A percentile compares a stretch with the other conserved stretches of the same genome.
Evolutionary conservation across 2,797 vertebrate species (phyloP).

Genomic region (Diplodus puntazzo): DNA sequence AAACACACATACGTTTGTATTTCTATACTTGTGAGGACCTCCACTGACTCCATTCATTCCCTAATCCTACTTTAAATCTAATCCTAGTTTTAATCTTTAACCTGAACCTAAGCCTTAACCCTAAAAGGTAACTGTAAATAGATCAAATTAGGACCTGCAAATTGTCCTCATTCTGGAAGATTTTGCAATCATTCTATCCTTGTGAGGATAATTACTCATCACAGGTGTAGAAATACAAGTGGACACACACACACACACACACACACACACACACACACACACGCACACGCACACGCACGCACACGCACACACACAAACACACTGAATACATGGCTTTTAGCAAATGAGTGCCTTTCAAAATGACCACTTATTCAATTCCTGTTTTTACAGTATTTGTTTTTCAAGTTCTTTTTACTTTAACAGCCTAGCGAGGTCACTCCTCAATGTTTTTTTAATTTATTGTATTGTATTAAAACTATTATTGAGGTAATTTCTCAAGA

Average conservation of each 20-base stretch:
- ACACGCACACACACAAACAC: slow-evolving; percentile 54
- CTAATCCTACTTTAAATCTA: slow-evolving; percentile 31
- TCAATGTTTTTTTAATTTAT: slow-evolving; percentile 70
- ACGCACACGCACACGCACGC: slow-evolving; percentile 52
- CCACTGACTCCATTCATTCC: slow-evolving; percentile 46
- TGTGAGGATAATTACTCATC: slow-evolving; percentile 51
- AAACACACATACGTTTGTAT: slow-evolving; percentile 59
- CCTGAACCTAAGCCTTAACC: slow-evolving; percentile 67
- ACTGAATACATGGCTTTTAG: slow-evolving; percentile 88
- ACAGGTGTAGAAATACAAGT: slow-evolving; percentile 69
- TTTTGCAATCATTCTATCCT: slow-evolving; percentile 29
- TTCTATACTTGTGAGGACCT: slow-evolving; percentile 71
- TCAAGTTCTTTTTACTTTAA: slow-evolving; percentile 79
- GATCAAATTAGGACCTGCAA: slow-evolving; percentile 17
- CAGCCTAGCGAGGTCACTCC: slow-evolving; percentile 67
- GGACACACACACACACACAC: slow-evolving; percentile 32
- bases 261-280: slow-evolving; percentile 48
- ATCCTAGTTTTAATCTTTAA: slow-evolving; percentile 36
- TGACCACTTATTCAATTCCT: slow-evolving; percentile 91
- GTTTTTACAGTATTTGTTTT: slow-evolving; percentile 76
- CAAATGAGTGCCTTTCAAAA: slow-evolving; percentile 98
- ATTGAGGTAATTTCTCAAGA: slow-evolving; percentile 72
- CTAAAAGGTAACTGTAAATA: slow-evolving; percentile 53
- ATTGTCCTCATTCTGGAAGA: slow-evolving; percentile 44
- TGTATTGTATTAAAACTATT: slow-evolving; percentile 74